phyloP scores from a whole-genome alignment of 2,797 vertebrate species.

The Platalea minor region DNA sequence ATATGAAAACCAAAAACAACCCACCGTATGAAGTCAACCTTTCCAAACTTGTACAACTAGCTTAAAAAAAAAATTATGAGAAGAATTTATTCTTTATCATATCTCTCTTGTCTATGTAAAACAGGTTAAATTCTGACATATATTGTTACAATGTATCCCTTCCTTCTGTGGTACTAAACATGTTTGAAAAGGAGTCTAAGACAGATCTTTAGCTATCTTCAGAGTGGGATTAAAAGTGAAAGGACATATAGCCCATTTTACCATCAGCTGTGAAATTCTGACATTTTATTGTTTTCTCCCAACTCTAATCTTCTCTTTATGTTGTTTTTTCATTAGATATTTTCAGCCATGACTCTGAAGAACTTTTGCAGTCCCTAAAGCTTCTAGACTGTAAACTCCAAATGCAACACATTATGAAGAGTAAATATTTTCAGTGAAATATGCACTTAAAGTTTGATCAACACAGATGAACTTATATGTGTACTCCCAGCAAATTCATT shows the following conservation, averaged over 20 bases:
- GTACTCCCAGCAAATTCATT: not conserved
- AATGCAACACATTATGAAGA: not conserved
- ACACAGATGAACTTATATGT: not conserved
- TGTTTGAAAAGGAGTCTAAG: not conserved
- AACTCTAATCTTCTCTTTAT: not conserved
- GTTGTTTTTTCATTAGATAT: not conserved
- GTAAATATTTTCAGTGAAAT: not conserved
- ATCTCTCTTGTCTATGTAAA: not conserved
- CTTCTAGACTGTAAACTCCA: not conserved
- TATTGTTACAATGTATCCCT: not conserved
- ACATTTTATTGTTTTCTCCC: not conserved
- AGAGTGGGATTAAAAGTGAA: not conserved
- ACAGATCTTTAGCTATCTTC: not conserved
- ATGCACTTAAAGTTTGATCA: not conserved
- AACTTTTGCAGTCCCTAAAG: not conserved
- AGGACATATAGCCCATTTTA: not conserved
- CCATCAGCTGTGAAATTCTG: not conserved
- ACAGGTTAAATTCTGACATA: not conserved
- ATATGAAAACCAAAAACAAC: not conserved
- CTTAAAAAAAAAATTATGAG: constrained; percentile 25
- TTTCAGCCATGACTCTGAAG: not conserved
- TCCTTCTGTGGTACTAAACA: not conserved
- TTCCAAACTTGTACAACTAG: constrained; percentile 40
- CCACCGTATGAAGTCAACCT: not conserved
- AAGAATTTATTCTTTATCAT: not conserved